Evolutionary conservation across 2,888 invertebrate species (phyloP).

Genomic region (Lochmaea crataegi): DNA sequence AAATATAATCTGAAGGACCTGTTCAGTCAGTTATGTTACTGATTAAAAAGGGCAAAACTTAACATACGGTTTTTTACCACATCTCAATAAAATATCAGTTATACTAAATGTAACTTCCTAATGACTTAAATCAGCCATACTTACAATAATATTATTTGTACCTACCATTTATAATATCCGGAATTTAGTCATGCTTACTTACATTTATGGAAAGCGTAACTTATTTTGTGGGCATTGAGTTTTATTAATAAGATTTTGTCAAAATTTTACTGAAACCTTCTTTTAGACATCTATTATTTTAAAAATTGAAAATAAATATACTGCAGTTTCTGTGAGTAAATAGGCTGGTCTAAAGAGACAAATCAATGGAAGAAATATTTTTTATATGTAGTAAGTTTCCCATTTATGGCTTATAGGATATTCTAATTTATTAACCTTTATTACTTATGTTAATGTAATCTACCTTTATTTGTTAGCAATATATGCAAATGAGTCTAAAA

Average conservation of each 20-base stretch:
- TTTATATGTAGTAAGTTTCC: neutral
- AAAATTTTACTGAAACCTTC: neutral
- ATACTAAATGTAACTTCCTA: neutral
- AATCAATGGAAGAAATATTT: neutral
- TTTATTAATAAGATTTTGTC: neutral
- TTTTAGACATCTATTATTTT: neutral
- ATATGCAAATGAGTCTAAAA: slow-evolving; percentile 4
- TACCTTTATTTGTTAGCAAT: slow-evolving; percentile 7
- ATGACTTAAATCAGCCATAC: neutral
- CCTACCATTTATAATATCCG: neutral
- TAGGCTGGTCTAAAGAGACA: neutral
- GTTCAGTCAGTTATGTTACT: slow-evolving; percentile 3
- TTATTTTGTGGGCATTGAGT: too few relatives aligned
- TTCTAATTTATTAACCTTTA: slow-evolving; percentile 7
- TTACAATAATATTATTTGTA: neutral
- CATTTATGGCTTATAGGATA: neutral
- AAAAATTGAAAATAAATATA: neutral
- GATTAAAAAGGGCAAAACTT: slow-evolving; percentile 3
- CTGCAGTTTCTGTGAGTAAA: neutral
- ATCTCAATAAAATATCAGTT: neutral
- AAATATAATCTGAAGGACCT: slow-evolving; percentile 16
- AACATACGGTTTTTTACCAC: neutral
- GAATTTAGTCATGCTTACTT: neutral
- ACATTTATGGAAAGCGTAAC: too few relatives aligned
- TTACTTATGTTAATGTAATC: slow-evolving; percentile 1